Base-by-base conservation (phyloP, 1,140 invertebrate genomes). In the Drosophila kepulauana region DNA sequence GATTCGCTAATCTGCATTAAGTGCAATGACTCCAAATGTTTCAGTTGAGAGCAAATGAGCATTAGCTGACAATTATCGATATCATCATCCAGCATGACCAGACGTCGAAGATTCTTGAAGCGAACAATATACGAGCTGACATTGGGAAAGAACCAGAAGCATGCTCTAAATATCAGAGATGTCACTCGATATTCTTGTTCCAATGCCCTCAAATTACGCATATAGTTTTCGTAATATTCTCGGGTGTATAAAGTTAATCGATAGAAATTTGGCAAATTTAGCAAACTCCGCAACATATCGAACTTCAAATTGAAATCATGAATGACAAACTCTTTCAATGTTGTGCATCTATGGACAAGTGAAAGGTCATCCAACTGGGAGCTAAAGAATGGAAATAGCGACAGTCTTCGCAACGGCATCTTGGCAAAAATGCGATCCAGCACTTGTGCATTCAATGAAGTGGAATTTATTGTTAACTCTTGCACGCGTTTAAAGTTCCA, bases 21-120 rank as follows among this genome's bases (percentile, higher is more conserved):
- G 10, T 54, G 28, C 5, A 54, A 15, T 6, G 30, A 28, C 30
- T 33, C 51, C 51, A 54, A 54, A 3, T 15, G n/a, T 54, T 54
- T 54, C 6, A 54, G 30, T 0, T 33, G 11, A 1, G 51, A 54
- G n/a, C 51, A 33, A 54, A 35, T 54, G 1, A 11, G 6, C 3
- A 33, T n/a, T 7, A 54, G n/a, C 30, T 54, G n/a, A 6, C 6
- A 13, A n/a, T 13, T 35, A 15, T 33, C n/a, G 28, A 52, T 52
- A 30, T 54, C 51, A 35, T 54, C 51, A 35, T 33, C n/a, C 51
- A 8, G 28, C 30, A 54, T 15, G 3, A 54, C 51, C n/a, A 54
- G 13, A 54, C 51, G 51, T 13, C 28, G 28, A 6, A 54, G 30
- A 35, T 54, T 35, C 7, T n/a, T 13, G 30, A 54, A 54, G n/a